Base-by-base conservation (phyloP, 2,888 invertebrate species). In the Criorhina ranunculi region DNA sequence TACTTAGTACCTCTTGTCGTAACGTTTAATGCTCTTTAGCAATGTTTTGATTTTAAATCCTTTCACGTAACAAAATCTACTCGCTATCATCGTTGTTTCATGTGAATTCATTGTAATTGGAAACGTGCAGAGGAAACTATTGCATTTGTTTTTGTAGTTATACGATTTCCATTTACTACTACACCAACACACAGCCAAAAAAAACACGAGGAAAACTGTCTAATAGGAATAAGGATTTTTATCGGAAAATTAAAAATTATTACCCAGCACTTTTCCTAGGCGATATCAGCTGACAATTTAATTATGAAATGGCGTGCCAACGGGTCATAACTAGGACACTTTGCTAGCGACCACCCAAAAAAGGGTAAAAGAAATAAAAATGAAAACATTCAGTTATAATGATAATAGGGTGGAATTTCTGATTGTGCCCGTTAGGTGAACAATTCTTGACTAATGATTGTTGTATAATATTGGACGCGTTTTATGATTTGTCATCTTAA, bases 281-380 rank as follows among this genome's bases (percentile, higher is more conserved):
- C 69, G 49, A 64, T 81, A 81, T 75, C 62, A 59, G 75, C 57
- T 76, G 81, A 81, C 81, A 81, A 81, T 81, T 81, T 81, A 81
- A 81, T 81, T 81, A 76, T 69, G 46, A 64, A 64, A 81, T 81
- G 49, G 81, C 81, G 81, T 81, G 80, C 46, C 80, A 80, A 60
- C 29, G 80, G 60, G 60, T 62, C 67, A 80, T 80, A 75, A 53
- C 60, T 19, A 64, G 64, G 75, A 69, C 69, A 57, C 70, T 78
- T 40, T 78, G 62, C 24, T 62, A 44, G 46, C 44, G 37, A 31
- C 35, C 15, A 8, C 60, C 49, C 17, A n/a, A 2, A 37, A 19
- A 33, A 37, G 60, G 51, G 40, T 19, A 31, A 49, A 37, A 35
- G 33, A 9, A 60, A 55, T 33, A 64, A 55, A 69, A 81, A 81